These are phyloP conservation scores for Chrysina gloriosa DNA, from an alignment of 2,888 invertebrate species.

Conservation along the genomic window DNA sequence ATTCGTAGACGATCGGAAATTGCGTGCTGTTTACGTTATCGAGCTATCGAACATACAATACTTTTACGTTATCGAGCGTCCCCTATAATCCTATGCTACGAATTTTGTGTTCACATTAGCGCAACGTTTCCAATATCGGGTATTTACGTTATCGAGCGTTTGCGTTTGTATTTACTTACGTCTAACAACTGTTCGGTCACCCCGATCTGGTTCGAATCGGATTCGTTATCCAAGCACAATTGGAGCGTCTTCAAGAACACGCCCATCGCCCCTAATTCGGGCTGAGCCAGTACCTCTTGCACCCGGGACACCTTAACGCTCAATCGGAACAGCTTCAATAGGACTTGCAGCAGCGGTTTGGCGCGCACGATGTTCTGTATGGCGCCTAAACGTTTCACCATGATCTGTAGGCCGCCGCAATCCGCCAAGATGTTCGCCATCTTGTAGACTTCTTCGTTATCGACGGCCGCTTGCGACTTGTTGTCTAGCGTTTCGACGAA, in stretches of 20 bases:
- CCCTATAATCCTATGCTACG: too few species aligned
- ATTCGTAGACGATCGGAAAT: too few species aligned
- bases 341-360: conserved; percentile 86
- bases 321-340: conserved; percentile 88
- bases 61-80: too few species aligned
- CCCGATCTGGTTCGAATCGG: conserved; percentile 78
- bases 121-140: too few species aligned
- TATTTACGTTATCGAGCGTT: too few species aligned
- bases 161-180: too few species aligned
- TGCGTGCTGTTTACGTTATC: too few species aligned
- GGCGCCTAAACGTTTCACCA: conserved; percentile 86
- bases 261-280: conserved; percentile 85
- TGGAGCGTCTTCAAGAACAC: conserved; percentile 88
- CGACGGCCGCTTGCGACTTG: conserved; percentile 86
- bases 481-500: conserved; percentile 94
- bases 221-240: conserved; percentile 74
- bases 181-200: conserved; percentile 92
- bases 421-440: conserved; percentile 89
- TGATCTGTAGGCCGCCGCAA: conserved; percentile 81
- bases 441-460: conserved; percentile 94
- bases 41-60: too few species aligned
- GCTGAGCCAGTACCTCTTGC: conserved; percentile 88
- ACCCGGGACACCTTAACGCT: conserved; percentile 92
- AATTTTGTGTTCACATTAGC: too few species aligned
- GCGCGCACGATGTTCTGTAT: conserved; percentile 89